Evolutionary conservation across 2,113 vertebrate species (phyloP).

Genomic region (Acanthisitta chloris): DNA sequence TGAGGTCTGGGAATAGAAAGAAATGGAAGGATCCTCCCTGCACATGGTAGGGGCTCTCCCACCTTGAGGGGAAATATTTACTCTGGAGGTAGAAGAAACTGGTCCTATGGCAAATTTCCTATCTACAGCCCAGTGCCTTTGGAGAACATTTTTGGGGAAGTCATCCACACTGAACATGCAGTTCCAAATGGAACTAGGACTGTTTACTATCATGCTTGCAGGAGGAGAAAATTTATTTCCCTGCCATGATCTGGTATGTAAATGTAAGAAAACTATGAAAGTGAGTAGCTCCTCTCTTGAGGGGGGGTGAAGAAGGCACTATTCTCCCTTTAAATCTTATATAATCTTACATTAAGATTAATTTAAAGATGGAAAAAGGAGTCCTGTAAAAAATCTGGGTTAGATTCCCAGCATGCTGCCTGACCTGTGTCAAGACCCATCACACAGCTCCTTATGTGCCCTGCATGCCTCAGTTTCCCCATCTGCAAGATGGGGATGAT

Average conservation of each 20-base stretch:
- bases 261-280: not conserved
- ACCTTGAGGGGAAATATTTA: not conserved
- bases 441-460: rapidly evolving
- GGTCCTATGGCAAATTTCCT: not conserved
- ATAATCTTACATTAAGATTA: not conserved
- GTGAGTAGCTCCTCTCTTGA: not conserved
- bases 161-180: not conserved
- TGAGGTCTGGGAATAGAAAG: constrained; percentile 1
- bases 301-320: not conserved
- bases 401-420: not conserved
- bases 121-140: rapidly evolving
- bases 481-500: not conserved
- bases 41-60: too few relatives aligned
- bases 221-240: not conserved
- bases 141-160: not conserved
- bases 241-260: not conserved
- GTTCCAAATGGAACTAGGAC: not conserved
- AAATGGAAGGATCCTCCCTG: not conserved
- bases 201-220: not conserved
- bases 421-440: not conserved
- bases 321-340: not conserved
- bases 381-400: not conserved
- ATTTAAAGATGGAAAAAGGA: not conserved
- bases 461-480: not conserved
- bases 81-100: not conserved